Evolutionary conservation across 1,140 invertebrate genomes (phyloP).

Genomic region (Lerema accius): DNA sequence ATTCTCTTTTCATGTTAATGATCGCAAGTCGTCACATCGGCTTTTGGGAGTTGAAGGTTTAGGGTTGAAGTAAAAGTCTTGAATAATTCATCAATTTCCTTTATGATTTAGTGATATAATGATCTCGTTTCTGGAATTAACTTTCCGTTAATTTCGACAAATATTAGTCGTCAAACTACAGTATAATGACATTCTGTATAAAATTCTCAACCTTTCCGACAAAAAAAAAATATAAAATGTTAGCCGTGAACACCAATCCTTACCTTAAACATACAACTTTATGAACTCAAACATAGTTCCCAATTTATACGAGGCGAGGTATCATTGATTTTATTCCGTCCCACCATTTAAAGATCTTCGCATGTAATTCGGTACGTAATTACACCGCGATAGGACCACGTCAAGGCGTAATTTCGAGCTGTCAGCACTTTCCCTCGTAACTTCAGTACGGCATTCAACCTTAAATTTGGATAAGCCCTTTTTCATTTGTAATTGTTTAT

Average conservation of each 20-base stretch:
- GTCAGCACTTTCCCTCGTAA: constrained; percentile 62
- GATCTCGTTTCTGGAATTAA: too few species aligned
- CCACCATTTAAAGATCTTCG: constrained; percentile 43
- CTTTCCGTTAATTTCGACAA: too few species aligned
- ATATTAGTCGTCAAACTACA: too few species aligned
- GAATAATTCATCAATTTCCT: background rate
- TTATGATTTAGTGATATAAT: too few species aligned
- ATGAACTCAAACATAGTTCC: constrained; percentile 50
- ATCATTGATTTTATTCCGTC: constrained; percentile 50
- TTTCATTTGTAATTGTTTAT: constrained; percentile 39
- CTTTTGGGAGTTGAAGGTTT: too few species aligned
- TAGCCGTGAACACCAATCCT: too few species aligned
- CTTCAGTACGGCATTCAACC: constrained; percentile 37
- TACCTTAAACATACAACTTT: constrained; percentile 34
- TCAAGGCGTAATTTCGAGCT: constrained; percentile 58
- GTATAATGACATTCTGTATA: too few species aligned
- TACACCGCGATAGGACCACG: constrained; percentile 59
- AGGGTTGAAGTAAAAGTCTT: too few species aligned
- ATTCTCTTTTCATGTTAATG: constrained; percentile 20
- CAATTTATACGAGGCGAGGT: constrained; percentile 43
- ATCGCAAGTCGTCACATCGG: too few species aligned
- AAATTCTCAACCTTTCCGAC: too few species aligned
- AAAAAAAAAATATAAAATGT: too few species aligned
- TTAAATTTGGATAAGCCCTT: constrained; percentile 43
- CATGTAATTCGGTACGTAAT: constrained; percentile 60